Conservation (phyloP, 2,113 vertebrate species). For the Proteles cristata region DNA sequence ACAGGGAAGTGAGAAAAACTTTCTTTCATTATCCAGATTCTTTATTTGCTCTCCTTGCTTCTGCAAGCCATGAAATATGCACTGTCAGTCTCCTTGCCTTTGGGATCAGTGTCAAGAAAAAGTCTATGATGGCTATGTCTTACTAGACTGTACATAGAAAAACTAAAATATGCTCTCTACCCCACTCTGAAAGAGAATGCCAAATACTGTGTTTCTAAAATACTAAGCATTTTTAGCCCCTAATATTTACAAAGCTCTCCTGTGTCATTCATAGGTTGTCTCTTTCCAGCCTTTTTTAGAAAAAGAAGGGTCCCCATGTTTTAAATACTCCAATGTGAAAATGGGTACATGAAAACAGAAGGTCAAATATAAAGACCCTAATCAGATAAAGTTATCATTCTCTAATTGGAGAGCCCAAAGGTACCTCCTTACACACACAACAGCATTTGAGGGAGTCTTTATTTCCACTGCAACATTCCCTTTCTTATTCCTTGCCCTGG, state of each 20-base stretch:
- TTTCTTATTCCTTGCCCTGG: slow-evolving; percentile 19
- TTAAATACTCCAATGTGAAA: slow-evolving; percentile 46
- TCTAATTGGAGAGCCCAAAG: not conserved
- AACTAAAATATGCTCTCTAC: slow-evolving; percentile 20
- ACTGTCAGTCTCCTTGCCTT: not conserved
- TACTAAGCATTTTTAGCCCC: not conserved
- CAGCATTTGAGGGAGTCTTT: not conserved
- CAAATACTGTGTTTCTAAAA: not conserved
- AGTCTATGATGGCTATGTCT: slow-evolving; percentile 20
- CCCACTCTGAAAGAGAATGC: slow-evolving; percentile 5
- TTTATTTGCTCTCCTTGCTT: slow-evolving; percentile 42
- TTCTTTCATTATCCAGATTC: slow-evolving; percentile 3
- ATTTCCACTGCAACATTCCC: not conserved
- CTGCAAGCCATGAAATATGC: not conserved
- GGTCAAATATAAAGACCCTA: not conserved
- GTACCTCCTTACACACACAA: not conserved
- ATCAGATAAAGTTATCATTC: not conserved
- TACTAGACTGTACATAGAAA: slow-evolving; percentile 37
- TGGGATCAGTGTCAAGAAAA: slow-evolving; percentile 39
- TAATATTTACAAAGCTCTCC: slow-evolving; percentile 16
- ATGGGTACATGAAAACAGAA: not conserved
- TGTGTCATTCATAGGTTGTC: not conserved
- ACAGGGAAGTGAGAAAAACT: not conserved
- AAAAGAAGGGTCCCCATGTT: not conserved
- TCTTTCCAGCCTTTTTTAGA: not conserved